Evolutionary conservation across 2,888 invertebrate species (phyloP), one percentile per base, ranked within the genome.

Genomic region (Drosophila monieri): DNA sequence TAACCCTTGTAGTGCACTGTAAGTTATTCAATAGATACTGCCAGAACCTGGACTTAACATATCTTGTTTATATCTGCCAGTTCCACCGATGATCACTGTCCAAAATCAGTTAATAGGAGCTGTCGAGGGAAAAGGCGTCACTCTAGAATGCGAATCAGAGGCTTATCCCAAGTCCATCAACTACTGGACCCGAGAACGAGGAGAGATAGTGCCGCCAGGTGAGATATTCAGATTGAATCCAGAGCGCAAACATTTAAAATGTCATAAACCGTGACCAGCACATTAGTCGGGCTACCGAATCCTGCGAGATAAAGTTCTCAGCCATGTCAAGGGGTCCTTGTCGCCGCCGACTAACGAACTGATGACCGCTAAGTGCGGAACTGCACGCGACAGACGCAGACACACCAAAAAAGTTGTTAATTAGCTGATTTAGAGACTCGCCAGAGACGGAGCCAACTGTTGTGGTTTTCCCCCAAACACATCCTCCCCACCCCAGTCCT

Each of bases 161-260:
- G 97, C 96, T 1, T 96, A 94, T 91, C 97, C 97, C 2, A 96
- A 95, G 89, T 96, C 97, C 30, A 96, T 97, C 79, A 97, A 96
- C 91, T 97, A 97, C 90, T 97, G 97, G 97, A 91, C 91, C 15
- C 93, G 95, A 79, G 95, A 95, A 81, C 93, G 92, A 37, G 95
- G 95, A 32, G 95, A 95, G 88, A 96, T 96, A 66, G 94, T 95
- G 76, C 94, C 95, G 60, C 94, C 95, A 85, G 95, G 96, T 96
- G 92, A 93, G 61, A 23, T 0, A 15, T 12, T 1, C 3, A 10
- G 21, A 14, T 32, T 10, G 12, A 9, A 35, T 14, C 12, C n/a
- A 18, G 9, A 30, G 10, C 21, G 9, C 21, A 18, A 67, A 47
- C 55, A 64, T 62, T 64, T 48, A 54, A 58, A 56, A 76, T 54